These are phyloP conservation scores for Rhinichthys klamathensis DNA, from an alignment of 2,113 vertebrate genomes.

Conservation along the genomic window DNA sequence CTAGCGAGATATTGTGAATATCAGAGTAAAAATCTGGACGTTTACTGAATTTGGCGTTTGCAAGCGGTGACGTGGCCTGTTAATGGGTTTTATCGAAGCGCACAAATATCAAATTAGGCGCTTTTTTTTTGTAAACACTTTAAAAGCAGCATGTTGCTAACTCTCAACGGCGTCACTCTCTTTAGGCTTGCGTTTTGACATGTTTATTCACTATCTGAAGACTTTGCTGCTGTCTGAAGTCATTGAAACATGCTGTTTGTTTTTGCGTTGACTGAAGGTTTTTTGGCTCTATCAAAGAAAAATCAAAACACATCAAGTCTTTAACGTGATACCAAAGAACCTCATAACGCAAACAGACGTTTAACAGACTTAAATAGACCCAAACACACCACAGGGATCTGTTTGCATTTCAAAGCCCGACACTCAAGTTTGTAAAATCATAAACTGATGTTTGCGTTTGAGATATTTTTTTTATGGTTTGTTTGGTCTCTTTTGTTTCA, in stretches of 20 bases:
- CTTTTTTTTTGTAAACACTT: not conserved
- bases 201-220: slow-evolving; percentile 11
- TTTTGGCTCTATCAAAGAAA: slow-evolving; percentile 12
- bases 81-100: not conserved
- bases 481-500: slow-evolving; percentile 24
- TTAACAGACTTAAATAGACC: slow-evolving; percentile 28
- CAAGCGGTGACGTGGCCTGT: not conserved
- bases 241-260: slow-evolving; percentile 27
- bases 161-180: slow-evolving; percentile 3
- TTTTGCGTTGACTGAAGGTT: slow-evolving; percentile 1
- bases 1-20: not conserved
- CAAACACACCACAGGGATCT: slow-evolving; percentile 32
- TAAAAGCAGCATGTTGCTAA: slow-evolving; percentile 10
- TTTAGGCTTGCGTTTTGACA: not conserved
- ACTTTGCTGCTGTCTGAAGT: not conserved
- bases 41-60: not conserved
- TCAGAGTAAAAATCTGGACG: not conserved
- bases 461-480: not conserved
- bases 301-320: slow-evolving; percentile 24
- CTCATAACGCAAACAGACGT: slow-evolving; percentile 11
- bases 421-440: slow-evolving; percentile 32
- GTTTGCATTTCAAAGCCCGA: slow-evolving; percentile 32
- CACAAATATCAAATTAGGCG: not conserved
- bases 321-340: not conserved
- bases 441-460: slow-evolving; percentile 29